These are phyloP conservation scores for Lissonota sp. DNA, from an alignment of 2,888 invertebrate species.

Conservation along the genomic window DNA sequence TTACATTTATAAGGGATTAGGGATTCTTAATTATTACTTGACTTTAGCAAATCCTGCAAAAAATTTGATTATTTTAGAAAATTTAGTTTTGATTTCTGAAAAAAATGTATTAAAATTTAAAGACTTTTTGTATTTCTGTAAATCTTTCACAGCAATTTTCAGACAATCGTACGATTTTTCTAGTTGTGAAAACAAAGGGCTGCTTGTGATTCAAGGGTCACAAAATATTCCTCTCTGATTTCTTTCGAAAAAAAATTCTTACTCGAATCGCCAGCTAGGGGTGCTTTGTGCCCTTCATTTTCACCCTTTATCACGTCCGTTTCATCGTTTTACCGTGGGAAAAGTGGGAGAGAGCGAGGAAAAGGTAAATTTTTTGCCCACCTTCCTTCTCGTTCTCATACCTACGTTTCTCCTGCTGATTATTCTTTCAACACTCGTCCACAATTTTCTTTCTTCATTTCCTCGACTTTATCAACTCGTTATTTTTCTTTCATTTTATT, in stretches of 20 bases:
- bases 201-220: no score
- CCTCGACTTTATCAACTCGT: slow-evolving; percentile 36
- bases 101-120: no score
- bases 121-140: no score
- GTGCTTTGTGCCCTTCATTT: slow-evolving; percentile 31
- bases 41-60: no score
- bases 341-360: neutral
- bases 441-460: slow-evolving; percentile 28
- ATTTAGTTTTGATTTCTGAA: no score
- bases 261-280: neutral
- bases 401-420: neutral
- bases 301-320: slow-evolving; percentile 49
- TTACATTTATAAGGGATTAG: no score
- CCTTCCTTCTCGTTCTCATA: neutral
- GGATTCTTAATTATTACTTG: no score
- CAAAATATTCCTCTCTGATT: no score
- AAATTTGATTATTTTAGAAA: no score
- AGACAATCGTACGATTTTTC: neutral
- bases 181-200: neutral
- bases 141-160: no score
- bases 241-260: no score
- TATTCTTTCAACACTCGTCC: slow-evolving; percentile 9
- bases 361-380: slow-evolving; percentile 12
- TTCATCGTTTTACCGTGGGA: slow-evolving; percentile 19
- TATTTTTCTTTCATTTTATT: slow-evolving; percentile 29